phyloP scores from a whole-genome alignment of 2,113 vertebrate species.

The Vulpes vulpes region DNA sequence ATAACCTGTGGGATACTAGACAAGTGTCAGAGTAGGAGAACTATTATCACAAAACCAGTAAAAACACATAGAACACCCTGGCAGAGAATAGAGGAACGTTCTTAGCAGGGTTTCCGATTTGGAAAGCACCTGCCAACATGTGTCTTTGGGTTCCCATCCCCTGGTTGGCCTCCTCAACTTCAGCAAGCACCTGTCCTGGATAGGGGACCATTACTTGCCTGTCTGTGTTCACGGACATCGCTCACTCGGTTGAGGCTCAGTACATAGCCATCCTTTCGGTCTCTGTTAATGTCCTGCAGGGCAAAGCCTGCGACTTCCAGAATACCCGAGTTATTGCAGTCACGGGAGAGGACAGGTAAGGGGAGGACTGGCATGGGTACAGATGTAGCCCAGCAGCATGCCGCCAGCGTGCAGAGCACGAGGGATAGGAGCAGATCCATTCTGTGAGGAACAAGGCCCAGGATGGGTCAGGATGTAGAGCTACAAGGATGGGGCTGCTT shows the following conservation, averaged over 20 bases:
- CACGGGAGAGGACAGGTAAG: accelerated
- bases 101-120: background rate
- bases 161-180: background rate
- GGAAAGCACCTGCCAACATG: background rate
- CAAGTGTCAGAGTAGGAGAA: background rate
- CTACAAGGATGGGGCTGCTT: too few species aligned
- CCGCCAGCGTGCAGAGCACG: conserved; percentile 68
- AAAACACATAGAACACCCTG: background rate
- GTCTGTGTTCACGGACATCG: conserved; percentile 69
- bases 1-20: background rate
- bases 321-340: conserved; percentile 69
- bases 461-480: background rate
- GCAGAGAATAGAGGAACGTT: background rate
- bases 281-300: conserved; percentile 81
- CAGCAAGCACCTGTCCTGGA: background rate
- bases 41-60: background rate
- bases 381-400: conserved; percentile 4
- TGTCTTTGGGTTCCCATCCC: background rate
- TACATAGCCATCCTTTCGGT: conserved; percentile 80
- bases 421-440: conserved; percentile 75
- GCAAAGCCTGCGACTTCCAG: conserved; percentile 75
- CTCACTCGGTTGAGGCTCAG: conserved; percentile 84
- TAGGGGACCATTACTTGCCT: conserved; percentile 74
- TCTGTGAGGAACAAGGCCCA: conserved; percentile 30
- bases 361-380: accelerated